These are phyloP conservation scores for Pardosa pseudoannulata DNA, from an alignment of 2,888 invertebrate species.

Conservation along the genomic window DNA sequence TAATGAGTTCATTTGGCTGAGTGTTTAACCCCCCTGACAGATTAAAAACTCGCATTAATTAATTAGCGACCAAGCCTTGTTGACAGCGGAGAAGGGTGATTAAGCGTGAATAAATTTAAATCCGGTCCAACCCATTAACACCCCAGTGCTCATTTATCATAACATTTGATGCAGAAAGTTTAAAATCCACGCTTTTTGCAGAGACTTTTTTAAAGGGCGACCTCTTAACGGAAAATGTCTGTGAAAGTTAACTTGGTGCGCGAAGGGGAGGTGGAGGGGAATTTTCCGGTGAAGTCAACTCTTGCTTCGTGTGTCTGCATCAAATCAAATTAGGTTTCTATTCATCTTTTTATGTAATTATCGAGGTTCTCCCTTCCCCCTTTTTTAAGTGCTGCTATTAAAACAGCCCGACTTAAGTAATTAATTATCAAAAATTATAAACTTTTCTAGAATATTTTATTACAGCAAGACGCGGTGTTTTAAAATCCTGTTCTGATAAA, in stretches of 20 bases:
- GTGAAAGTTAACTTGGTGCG: neutral
- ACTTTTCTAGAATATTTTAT: no score
- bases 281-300: neutral
- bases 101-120: slow-evolving; percentile 68
- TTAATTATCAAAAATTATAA: neutral
- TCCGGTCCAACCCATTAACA: slow-evolving; percentile 42
- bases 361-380: neutral
- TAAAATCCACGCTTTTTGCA: slow-evolving; percentile 33
- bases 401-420: neutral
- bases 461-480: no score
- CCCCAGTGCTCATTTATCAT: slow-evolving; percentile 44
- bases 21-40: slow-evolving; percentile 58
- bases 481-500: no score
- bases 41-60: slow-evolving; percentile 66
- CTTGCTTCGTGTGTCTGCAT: no score
- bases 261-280: neutral
- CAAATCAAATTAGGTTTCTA: neutral
- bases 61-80: slow-evolving; percentile 34
- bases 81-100: slow-evolving; percentile 38
- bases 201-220: slow-evolving; percentile 16
- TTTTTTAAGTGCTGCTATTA: neutral
- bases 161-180: slow-evolving; percentile 33
- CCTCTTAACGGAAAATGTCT: neutral
- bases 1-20: slow-evolving; percentile 61
- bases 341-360: neutral